phyloP scores from a whole-genome alignment of 2,888 invertebrate genomes.

The Erebia aethiops region DNA sequence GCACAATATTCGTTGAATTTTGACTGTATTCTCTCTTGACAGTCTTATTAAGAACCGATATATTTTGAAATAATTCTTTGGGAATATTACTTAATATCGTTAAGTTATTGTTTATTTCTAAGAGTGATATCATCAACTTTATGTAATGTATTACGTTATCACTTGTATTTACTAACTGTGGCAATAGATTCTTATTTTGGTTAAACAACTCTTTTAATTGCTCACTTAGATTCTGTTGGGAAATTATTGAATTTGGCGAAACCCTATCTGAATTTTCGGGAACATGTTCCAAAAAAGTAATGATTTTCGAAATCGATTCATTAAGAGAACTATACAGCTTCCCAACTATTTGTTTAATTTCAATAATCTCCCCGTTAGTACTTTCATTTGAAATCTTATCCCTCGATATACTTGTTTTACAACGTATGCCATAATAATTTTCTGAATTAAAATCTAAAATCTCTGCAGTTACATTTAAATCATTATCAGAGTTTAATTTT shows the following conservation, averaged over 20 bases:
- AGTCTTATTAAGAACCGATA: neutral
- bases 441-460: constrained; percentile 32
- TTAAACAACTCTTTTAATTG: constrained; percentile 17
- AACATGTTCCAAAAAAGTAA: neutral
- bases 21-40: neutral
- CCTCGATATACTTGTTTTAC: constrained; percentile 20
- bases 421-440: constrained; percentile 37
- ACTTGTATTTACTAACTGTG: constrained; percentile 16
- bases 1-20: neutral
- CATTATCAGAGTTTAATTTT: neutral
- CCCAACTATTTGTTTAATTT: constrained; percentile 9
- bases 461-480: constrained; percentile 29
- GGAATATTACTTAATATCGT: constrained; percentile 20
- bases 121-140: constrained; percentile 17
- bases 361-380: constrained; percentile 8
- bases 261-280: neutral
- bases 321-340: constrained; percentile 18
- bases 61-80: constrained; percentile 12
- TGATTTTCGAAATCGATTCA: constrained; percentile 14
- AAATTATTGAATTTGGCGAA: neutral
- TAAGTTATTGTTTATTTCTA: constrained; percentile 29
- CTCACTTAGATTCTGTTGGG: neutral
- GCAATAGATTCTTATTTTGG: constrained; percentile 3
- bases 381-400: constrained; percentile 10
- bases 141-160: constrained; percentile 21